Conservation (phyloP, 2,888 invertebrate genomes). For the Aelia acuminata region DNA sequence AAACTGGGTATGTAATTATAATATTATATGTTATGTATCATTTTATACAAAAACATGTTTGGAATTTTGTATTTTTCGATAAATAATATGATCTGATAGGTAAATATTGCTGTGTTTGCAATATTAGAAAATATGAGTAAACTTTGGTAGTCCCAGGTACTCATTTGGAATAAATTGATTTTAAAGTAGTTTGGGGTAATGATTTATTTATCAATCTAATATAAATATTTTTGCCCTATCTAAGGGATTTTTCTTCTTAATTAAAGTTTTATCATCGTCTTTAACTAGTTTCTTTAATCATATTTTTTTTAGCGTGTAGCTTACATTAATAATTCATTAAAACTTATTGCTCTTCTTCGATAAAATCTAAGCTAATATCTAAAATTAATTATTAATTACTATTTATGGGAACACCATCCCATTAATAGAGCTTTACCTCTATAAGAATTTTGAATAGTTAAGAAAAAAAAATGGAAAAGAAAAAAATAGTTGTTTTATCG, state of each 20-base stretch:
- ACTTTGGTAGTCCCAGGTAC: not conserved
- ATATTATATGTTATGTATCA: too few species aligned
- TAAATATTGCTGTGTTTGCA: not conserved
- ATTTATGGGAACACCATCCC: too few species aligned
- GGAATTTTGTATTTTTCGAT: not conserved
- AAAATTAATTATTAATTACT: too few species aligned
- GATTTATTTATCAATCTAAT: not conserved
- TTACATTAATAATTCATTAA: too few species aligned
- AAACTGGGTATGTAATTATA: too few species aligned
- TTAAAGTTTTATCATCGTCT: not conserved
- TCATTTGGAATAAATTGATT: not conserved
- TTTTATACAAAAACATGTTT: not conserved
- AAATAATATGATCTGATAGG: not conserved
- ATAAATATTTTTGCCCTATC: not conserved
- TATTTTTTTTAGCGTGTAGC: not conserved
- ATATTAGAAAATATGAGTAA: not conserved
- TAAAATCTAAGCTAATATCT: too few species aligned
- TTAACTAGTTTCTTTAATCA: not conserved
- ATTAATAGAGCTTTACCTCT: too few species aligned
- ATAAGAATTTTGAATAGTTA: too few species aligned
- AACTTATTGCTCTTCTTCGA: too few species aligned
- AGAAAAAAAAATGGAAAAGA: too few species aligned
- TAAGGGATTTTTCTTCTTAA: not conserved
- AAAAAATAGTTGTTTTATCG: too few species aligned
- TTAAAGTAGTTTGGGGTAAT: not conserved